phyloP scores from a whole-genome alignment of 2,888 invertebrate genomes.

The Hyposoter didymator region DNA sequence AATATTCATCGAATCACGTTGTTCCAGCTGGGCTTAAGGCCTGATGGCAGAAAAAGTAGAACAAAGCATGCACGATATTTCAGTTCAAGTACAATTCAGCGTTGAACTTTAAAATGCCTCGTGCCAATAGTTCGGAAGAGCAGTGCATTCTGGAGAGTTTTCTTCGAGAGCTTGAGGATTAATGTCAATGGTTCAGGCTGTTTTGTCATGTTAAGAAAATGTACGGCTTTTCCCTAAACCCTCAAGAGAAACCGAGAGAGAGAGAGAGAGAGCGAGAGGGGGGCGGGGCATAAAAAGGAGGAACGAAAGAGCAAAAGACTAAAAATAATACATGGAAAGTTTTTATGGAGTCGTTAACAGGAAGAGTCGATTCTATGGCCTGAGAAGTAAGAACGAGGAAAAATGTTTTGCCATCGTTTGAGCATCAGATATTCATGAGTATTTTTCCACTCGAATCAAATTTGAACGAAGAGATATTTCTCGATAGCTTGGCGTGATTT shows the following conservation, averaged over 20 bases:
- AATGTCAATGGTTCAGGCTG: neutral
- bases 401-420: conserved; percentile 27
- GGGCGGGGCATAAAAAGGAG: neutral
- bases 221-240: neutral
- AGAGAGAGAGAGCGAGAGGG: no score
- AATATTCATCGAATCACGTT: no score
- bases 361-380: neutral
- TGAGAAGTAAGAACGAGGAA: conserved; percentile 9
- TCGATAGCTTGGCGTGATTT: conserved; percentile 19
- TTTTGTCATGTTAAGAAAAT: neutral
- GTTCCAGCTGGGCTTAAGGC: no score
- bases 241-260: no score
- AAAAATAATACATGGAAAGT: neutral
- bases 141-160: neutral
- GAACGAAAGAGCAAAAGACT: neutral
- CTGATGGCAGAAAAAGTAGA: no score
- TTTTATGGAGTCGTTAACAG: conserved; percentile 3
- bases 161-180: neutral
- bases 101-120: neutral
- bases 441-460: conserved; percentile 44
- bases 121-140: neutral
- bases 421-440: conserved; percentile 59
- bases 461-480: conserved; percentile 27
- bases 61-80: neutral
- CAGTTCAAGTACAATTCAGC: neutral